Evolutionary conservation across 2,113 vertebrate species (phyloP).

Genomic region (Podiceps cristatus): DNA sequence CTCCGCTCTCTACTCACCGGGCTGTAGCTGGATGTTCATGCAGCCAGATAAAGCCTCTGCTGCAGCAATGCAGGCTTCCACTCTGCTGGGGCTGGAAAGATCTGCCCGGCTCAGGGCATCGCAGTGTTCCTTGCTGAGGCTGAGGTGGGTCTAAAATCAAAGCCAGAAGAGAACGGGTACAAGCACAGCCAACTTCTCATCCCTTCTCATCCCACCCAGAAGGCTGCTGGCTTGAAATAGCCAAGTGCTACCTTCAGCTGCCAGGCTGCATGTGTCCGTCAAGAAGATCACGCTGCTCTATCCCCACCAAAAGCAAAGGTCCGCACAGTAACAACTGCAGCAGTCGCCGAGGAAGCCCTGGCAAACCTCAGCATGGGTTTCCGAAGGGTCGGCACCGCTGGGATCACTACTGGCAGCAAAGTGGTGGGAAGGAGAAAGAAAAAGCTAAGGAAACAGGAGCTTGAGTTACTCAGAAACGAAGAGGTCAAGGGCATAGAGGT

Average conservation of each 20-base stretch:
- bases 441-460: background rate
- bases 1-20: background rate
- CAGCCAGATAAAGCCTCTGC: conserved; percentile 31
- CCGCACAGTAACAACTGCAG: background rate
- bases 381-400: background rate
- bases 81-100: background rate
- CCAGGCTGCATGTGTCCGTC: background rate
- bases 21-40: background rate
- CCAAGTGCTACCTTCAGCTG: background rate
- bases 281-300: background rate
- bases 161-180: background rate
- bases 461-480: background rate
- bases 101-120: background rate
- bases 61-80: conserved; percentile 29
- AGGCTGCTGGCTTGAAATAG: background rate
- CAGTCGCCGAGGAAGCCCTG: fast-evolving
- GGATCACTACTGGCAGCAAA: background rate
- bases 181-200: background rate
- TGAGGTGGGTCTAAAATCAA: conserved; percentile 8
- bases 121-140: conserved; percentile 9
- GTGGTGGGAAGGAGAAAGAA: background rate
- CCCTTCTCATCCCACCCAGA: background rate
- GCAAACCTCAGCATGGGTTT: background rate
- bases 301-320: background rate
- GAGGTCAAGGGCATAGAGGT: background rate